Conservation (phyloP, 92 coral and sea anemone species). For the Plumapathes pennacea region DNA sequence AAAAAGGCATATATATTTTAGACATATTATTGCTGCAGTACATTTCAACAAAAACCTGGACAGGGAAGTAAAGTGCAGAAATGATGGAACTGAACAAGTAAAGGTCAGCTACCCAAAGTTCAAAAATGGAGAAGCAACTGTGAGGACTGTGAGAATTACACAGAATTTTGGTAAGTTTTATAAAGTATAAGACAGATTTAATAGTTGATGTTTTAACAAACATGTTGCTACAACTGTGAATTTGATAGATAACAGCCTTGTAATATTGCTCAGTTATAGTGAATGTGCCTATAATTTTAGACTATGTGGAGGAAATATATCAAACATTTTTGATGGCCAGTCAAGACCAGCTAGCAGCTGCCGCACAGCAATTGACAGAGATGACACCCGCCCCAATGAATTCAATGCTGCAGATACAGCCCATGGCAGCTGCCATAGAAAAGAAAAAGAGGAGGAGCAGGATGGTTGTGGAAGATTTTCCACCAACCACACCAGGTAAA, state of each 20-base stretch:
- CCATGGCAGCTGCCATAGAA: conserved; percentile 30
- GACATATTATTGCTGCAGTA: too few species aligned
- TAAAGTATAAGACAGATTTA: conserved; percentile 1
- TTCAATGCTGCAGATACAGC: conserved; percentile 42
- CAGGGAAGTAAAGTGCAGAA: too few species aligned
- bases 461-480: conserved; percentile 27
- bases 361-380: conserved; percentile 20
- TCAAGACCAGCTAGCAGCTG: conserved; percentile 12
- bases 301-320: conserved; percentile 34
- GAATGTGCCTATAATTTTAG: too few species aligned
- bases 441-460: conserved; percentile 21
- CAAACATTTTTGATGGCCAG: conserved; percentile 28
- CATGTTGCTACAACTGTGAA: too few species aligned
- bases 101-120: too few species aligned
- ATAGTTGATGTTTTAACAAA: not conserved
- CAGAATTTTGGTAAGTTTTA: too few species aligned
- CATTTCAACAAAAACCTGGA: too few species aligned
- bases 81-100: too few species aligned
- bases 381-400: conserved; percentile 53
- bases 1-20: not conserved
- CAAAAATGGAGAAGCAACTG: too few species aligned
- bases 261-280: too few species aligned
- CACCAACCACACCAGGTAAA: conserved; percentile 31
- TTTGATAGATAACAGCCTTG: too few species aligned
- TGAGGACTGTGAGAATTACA: too few species aligned